Conservation (phyloP, 2,113 vertebrate species). For the Hydrolagus affinis region DNA sequence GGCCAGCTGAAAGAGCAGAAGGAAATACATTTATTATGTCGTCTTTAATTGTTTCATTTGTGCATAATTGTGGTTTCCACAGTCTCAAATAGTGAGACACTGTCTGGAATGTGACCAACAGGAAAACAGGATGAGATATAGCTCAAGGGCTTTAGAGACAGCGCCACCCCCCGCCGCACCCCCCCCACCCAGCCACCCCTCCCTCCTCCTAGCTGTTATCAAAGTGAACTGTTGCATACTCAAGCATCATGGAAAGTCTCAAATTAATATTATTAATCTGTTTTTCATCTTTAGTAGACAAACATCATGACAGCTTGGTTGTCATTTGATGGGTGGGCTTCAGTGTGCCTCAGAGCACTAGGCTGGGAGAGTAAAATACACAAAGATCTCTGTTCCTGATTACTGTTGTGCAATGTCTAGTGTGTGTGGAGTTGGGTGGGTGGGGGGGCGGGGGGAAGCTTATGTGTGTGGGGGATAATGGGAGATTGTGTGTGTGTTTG, state of each 20-base stretch:
- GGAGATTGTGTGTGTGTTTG: too few species aligned
- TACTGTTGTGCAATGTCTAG: too few species aligned
- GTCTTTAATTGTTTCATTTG: not conserved
- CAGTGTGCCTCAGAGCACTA: too few species aligned
- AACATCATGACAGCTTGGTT: not conserved
- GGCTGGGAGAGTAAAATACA: too few species aligned
- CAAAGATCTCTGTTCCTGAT: too few species aligned
- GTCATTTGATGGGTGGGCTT: too few species aligned
- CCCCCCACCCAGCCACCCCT: too few species aligned
- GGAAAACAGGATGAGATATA: not conserved
- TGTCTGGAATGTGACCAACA: not conserved
- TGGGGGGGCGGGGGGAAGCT: too few species aligned
- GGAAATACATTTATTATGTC: not conserved
- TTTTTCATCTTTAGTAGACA: not conserved
- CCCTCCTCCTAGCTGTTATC: not conserved
- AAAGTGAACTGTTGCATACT: not conserved
- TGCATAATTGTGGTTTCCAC: not conserved
- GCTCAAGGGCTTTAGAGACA: too few species aligned
- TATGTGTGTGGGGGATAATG: too few species aligned
- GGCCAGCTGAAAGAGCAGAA: not conserved
- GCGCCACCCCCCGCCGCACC: too few species aligned
- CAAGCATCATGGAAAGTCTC: not conserved
- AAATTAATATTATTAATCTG: not conserved
- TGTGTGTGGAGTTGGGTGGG: too few species aligned
- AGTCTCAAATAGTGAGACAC: not conserved